Evolutionary conservation across 1,140 invertebrate genomes (phyloP).

Genomic region (Drosophila ohnishii): DNA sequence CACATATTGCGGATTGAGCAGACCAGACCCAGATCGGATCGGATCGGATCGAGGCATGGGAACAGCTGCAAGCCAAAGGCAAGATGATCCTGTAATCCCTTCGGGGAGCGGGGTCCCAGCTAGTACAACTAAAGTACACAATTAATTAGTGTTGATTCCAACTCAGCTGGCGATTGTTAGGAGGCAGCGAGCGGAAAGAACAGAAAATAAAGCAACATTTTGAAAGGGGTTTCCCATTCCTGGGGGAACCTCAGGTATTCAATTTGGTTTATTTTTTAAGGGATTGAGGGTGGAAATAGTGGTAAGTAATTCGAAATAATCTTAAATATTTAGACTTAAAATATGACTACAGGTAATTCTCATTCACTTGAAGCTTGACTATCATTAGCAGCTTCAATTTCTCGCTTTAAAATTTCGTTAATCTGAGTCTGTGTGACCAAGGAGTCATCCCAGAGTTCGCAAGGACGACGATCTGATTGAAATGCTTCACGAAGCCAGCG

Average conservation of each 20-base stretch:
- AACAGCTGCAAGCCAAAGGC: slow-evolving; percentile 60
- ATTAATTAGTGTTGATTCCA: slow-evolving; percentile 39
- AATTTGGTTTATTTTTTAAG: slow-evolving; percentile 2
- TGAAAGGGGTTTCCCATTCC: slow-evolving; percentile 46
- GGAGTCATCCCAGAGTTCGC: slow-evolving; percentile 59
- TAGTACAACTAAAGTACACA: slow-evolving; percentile 32
- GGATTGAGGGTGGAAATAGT: background rate
- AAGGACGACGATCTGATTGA: slow-evolving; percentile 66
- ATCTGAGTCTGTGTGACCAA: slow-evolving; percentile 5
- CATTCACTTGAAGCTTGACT: background rate
- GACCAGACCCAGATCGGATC: slow-evolving; percentile 13
- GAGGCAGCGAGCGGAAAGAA: slow-evolving; percentile 24
- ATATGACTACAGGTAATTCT: background rate
- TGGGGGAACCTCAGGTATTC: slow-evolving; percentile 47
- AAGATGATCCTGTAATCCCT: slow-evolving; percentile 12
- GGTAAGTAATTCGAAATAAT: background rate
- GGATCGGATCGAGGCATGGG: slow-evolving; percentile 22
- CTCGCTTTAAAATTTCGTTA: slow-evolving; percentile 8
- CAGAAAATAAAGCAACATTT: slow-evolving; percentile 62
- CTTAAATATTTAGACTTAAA: background rate
- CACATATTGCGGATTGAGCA: slow-evolving; percentile 66
- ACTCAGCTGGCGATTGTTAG: slow-evolving; percentile 26
- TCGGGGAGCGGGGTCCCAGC: slow-evolving; percentile 8
- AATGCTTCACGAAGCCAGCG: slow-evolving; percentile 71
- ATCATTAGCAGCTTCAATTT: background rate